These are phyloP conservation scores for Pseudomyrmex cubaensis DNA, from an alignment of 1,140 invertebrate species.

Conservation along the genomic window DNA sequence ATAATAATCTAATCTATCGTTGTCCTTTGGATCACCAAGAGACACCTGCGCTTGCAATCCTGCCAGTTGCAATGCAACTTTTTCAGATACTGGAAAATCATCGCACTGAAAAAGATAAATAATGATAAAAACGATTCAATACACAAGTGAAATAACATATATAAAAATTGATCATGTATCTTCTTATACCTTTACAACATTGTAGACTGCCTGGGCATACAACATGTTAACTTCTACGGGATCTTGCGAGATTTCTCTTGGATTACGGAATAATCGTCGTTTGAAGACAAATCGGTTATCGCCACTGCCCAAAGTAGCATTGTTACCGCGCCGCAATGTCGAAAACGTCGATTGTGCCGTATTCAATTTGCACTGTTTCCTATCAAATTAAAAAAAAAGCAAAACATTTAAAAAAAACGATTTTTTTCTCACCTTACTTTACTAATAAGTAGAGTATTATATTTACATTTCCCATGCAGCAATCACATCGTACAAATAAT, in stretches of 20 bases:
- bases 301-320: constrained; percentile 89
- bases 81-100: constrained; percentile 97
- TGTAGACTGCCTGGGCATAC: constrained; percentile 97
- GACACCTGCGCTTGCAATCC: constrained; percentile 97
- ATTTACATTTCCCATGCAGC: constrained; percentile 96
- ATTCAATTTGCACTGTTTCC: constrained; percentile 88
- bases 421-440: no score
- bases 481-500: constrained; percentile 97
- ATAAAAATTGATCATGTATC: not conserved
- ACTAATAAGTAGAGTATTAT: not conserved
- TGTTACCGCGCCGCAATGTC: constrained; percentile 86
- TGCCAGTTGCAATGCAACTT: constrained; percentile 96
- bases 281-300: constrained; percentile 98
- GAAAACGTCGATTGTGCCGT: constrained; percentile 86
- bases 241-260: constrained; percentile 96
- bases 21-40: constrained; percentile 93
- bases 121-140: constrained; percentile 6
- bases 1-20: constrained; percentile 90
- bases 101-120: constrained; percentile 89
- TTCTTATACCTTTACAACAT: constrained; percentile 93
- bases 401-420: not conserved
- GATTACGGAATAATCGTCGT: constrained; percentile 94
- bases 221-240: constrained; percentile 97
- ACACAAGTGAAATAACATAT: not conserved
- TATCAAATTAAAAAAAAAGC: constrained; percentile 70